Evolutionary conservation across 1,140 invertebrate species (phyloP).

Genomic region (Triops cancriformis): DNA sequence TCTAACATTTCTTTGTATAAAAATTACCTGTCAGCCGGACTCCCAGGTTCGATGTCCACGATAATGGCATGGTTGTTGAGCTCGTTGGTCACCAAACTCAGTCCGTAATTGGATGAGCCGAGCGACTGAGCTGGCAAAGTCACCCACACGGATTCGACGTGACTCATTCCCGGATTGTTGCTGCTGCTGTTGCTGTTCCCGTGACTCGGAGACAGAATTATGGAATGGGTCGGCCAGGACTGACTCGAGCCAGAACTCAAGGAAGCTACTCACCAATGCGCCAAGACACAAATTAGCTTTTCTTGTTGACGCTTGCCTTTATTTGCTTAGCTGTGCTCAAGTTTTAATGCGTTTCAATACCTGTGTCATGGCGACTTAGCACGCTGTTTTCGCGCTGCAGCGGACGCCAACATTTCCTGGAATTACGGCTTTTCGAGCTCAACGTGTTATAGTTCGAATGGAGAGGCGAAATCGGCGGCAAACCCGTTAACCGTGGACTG

Average conservation of each 20-base stretch:
- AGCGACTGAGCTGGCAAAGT: constrained; percentile 50
- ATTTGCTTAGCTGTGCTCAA: not conserved
- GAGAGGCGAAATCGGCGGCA: not conserved
- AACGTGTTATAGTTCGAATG: not conserved
- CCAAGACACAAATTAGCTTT: not conserved
- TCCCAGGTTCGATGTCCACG: constrained; percentile 54
- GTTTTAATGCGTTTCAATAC: not conserved
- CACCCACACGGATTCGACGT: constrained; percentile 56
- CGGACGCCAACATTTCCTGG: not conserved
- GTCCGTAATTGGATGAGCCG: constrained; percentile 38
- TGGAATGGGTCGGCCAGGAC: constrained; percentile 8
- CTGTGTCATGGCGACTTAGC: not conserved
- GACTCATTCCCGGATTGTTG: constrained; percentile 42
- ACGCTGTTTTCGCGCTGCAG: constrained; percentile 22
- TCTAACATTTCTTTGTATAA: not conserved
- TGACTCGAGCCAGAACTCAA: constrained; percentile 4
- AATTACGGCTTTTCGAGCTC: not conserved
- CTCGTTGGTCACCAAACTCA: constrained; percentile 37
- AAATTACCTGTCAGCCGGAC: constrained; percentile 61
- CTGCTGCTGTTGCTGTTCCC: not conserved
- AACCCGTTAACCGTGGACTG: constrained; percentile 16
- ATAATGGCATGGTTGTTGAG: constrained; percentile 44
- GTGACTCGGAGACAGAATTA: not conserved
- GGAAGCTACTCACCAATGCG: not conserved
- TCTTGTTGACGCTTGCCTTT: not conserved